Evolutionary conservation across 1,140 invertebrate species (phyloP).

Genomic region (Myzus persicae): DNA sequence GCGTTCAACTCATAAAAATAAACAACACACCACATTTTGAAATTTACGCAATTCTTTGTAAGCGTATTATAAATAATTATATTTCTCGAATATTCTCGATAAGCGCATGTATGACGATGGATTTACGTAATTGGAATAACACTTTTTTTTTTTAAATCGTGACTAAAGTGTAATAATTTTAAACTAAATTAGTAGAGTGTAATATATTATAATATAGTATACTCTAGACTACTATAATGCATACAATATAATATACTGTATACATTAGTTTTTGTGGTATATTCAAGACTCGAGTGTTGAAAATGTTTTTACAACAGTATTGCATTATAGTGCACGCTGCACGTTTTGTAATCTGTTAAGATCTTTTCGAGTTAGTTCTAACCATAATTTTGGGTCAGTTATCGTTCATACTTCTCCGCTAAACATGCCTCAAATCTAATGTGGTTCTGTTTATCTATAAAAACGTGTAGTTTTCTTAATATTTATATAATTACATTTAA

Average conservation of each 20-base stretch:
- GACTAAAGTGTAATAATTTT: slow-evolving; percentile 23
- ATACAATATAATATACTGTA: not conserved
- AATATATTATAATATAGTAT: not conserved
- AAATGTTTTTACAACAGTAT: not conserved
- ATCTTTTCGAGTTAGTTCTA: not conserved
- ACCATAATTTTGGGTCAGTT: not conserved
- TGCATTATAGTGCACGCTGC: not conserved
- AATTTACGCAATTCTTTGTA: not conserved
- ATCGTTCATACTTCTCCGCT: not conserved
- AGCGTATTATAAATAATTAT: not conserved
- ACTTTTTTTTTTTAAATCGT: not conserved
- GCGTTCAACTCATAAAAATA: not conserved
- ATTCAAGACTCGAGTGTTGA: not conserved
- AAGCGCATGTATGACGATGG: not conserved
- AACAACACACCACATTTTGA: not conserved
- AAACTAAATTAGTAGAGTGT: not conserved
- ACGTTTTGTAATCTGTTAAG: not conserved
- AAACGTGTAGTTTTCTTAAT: not conserved
- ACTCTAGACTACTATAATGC: not conserved
- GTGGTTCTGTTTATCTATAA: not conserved
- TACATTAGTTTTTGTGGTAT: slow-evolving; percentile 32
- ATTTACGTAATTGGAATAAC: not conserved
- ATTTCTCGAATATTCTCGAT: not conserved
- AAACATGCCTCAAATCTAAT: not conserved
- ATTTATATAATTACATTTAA: not conserved